Percentiles rank a stretch among this genome's conserved stretches.
Evolutionary conservation across 30 jellyfish, hydroid and myxozoan genomes (phyloP).

Genomic region (Aurelia aurita): DNA sequence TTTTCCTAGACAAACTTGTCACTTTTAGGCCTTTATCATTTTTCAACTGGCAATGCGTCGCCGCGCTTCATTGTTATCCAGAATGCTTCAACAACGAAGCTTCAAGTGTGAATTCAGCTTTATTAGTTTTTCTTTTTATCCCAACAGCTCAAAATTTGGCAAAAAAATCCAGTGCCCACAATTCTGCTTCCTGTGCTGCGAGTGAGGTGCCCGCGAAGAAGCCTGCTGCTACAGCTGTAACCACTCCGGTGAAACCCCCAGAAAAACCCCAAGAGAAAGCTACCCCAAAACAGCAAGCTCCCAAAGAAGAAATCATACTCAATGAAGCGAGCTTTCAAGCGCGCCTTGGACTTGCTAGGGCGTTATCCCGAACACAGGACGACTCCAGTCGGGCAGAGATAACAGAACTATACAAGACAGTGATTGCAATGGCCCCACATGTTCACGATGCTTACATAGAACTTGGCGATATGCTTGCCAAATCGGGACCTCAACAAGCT

Average conservation of each 20-base stretch:
- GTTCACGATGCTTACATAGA: constrained; percentile 85
- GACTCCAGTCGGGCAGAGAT: constrained; percentile 30
- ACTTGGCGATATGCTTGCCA: constrained; percentile 67
- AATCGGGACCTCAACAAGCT: constrained; percentile 69
- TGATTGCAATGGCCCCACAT: constrained; percentile 69
- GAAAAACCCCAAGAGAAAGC: neutral
- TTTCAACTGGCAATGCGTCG: no score
- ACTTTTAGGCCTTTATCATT: no score
- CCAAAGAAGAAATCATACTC: neutral
- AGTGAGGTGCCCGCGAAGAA: neutral
- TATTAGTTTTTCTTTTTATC: no score
- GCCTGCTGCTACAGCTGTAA: neutral
- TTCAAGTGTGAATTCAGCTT: no score
- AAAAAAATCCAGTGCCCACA: neutral
- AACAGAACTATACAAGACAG: constrained; percentile 48
- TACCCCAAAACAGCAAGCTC: neutral
- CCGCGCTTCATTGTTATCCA: no score
- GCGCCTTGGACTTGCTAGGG: constrained; percentile 87
- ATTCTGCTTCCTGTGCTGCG: constrained; percentile 12
- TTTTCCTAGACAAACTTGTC: no score
- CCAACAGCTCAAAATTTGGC: no score
- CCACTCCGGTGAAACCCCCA: constrained; percentile 5
- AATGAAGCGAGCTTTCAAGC: constrained; percentile 58
- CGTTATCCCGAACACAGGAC: constrained; percentile 25
- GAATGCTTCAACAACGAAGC: no score